Conservation (phyloP, 1,140 invertebrate species). For the Ephestia elutella region DNA sequence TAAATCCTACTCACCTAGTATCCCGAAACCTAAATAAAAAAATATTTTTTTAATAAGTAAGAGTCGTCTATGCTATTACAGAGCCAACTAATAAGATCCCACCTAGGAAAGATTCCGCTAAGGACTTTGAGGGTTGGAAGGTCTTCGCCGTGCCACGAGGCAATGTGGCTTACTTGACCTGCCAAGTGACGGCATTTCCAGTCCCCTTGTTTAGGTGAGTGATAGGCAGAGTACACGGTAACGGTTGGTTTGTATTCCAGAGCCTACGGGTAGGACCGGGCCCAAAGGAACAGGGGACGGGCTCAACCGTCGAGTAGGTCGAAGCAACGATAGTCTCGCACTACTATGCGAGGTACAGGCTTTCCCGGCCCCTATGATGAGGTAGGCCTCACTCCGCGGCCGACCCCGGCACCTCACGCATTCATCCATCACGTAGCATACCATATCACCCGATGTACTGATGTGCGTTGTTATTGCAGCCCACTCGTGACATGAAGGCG, state of each 20-base stretch:
- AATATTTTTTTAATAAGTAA: constrained; percentile 4
- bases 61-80: constrained; percentile 68
- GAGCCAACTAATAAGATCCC: constrained; percentile 81
- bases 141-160: constrained; percentile 77
- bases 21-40: background rate
- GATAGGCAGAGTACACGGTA: constrained; percentile 32
- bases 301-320: constrained; percentile 73
- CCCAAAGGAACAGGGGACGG: constrained; percentile 78
- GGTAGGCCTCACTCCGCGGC: constrained; percentile 44
- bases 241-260: constrained; percentile 68
- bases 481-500: constrained; percentile 60
- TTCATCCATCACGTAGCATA: constrained; percentile 64
- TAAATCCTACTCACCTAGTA: no score
- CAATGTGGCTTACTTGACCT: constrained; percentile 77
- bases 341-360: constrained; percentile 81
- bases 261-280: constrained; percentile 77
- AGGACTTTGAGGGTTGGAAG: constrained; percentile 80
- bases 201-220: constrained; percentile 80
- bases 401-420: constrained; percentile 65
- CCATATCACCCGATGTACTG: constrained; percentile 60
- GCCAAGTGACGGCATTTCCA: constrained; percentile 80
- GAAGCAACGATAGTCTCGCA: constrained; percentile 49
- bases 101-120: constrained; percentile 78
- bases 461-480: constrained; percentile 70
- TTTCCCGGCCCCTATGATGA: constrained; percentile 77